Base-by-base conservation (phyloP, 23 tunicate species). In the Trididemnum clinides region DNA sequence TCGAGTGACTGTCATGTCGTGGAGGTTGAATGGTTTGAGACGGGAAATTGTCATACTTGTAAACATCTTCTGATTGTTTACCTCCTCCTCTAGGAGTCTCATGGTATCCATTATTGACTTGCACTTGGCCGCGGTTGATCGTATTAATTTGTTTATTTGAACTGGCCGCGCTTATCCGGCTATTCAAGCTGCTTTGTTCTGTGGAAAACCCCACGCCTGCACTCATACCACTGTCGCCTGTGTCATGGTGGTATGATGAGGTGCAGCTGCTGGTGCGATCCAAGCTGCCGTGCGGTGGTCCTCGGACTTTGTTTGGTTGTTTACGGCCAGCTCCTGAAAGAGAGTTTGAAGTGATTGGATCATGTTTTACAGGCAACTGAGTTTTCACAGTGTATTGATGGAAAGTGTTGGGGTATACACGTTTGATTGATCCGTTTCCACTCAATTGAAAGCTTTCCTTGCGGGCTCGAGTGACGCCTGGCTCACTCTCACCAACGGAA, bases 141-240 rank as follows among this genome's bases (percentile, higher is more conserved):
- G n/a, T n/a, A n/a, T n/a, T n/a, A n/a, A n/a, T n/a, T n/a, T n/a
- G 3, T 59, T 59, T 59, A 20, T 73, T 73, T 3, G 25, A 62
- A 33, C 88, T 83, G 0, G 74, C 83, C 0, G 73, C 91, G 58
- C 97, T 92, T 51, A 77, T 50, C 77, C 58, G 50, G 78, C 97
- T 92, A 49, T 83, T 87, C 33, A 87, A 62, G 50, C 90, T 86
- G 81, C 81, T 87, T 75, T 92, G 91, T 37, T 85, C 97, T 1
- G 86, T 88, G 27, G 97, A 92, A 62, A 84, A 86, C 12, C 88
- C 88, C 5, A 92, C 97, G 0, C 97, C 91, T 0, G 97, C 97
- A 78, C 97, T 92, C 97, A 92, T 92, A 0, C 97, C 97, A 50
- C 97, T 92, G 51, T 92, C 97, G 0, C 92, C 97, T 18, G 97